Base-by-base conservation (phyloP, 2,113 vertebrate genomes). In the Caloenas nicobarica region DNA sequence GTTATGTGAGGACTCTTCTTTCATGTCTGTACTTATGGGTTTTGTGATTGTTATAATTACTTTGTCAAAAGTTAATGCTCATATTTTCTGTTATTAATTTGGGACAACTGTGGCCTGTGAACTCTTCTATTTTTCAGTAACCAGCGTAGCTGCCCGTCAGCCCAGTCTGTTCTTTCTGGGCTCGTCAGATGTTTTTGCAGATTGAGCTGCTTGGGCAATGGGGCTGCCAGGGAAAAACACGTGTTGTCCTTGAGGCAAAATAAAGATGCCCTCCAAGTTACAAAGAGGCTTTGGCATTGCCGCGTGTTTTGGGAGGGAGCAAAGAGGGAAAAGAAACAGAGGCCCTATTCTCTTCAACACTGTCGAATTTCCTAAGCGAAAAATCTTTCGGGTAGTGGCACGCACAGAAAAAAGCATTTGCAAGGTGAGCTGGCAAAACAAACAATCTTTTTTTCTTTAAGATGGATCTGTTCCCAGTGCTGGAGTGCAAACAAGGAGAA, bases 401-500 rank as follows among this genome's bases (percentile, higher is more conserved):
- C 5, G 56, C 51, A 29, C 33, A 51, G 64, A 42, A 36, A 72
- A 81, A 46, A 48, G n/a, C 60, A 4, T 68, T 92, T 80, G 76
- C 69, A 91, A 91, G 90, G 89, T 96, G 95, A 97, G 92, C 86
- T 93, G 73, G 93, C 46, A 65, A 91, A 96, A 73, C 85, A 87
- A 86, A 62, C 57, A 57, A 60, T 5, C 69, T 65, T 48, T 72
- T 66, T 87, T 54, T 5, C 72, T 56, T 71, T 4, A 42, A 53
- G 82, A 88, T 94, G 85, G 82, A 81, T 90, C 72, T 69, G 24
- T 76, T 93, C 82, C 95, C 86, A 40, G 76, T 28, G 64, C 88
- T 79, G 90, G 62, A 88, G 82, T 29, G 34, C 69, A 93, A 51
- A 83, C 68, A 90, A 77, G 94, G 64, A 77, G 81, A 40, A 60